phyloP scores from a whole-genome alignment of 2,797 vertebrate species.

The Carduelis carduelis region DNA sequence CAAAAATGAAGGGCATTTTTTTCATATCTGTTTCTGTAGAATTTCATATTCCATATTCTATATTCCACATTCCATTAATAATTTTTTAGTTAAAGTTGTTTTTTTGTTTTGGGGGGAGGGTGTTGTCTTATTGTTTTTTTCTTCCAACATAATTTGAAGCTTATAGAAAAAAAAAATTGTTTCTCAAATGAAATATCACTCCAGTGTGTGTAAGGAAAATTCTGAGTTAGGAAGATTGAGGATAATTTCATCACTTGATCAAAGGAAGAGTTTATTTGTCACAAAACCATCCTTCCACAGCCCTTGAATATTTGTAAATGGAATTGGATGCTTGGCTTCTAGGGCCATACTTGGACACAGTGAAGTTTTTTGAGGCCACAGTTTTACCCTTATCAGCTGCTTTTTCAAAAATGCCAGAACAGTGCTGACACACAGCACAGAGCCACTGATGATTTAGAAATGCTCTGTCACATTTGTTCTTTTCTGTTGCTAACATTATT shows the following conservation, averaged over 20 bases:
- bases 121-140: neutral
- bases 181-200: neutral
- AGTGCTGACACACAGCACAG: neutral
- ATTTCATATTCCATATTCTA: neutral
- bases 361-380: neutral
- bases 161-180: neutral
- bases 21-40: neutral
- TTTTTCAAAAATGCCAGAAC: neutral
- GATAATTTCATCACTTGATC: neutral
- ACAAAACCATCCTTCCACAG: neutral
- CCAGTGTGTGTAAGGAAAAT: neutral
- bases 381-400: neutral
- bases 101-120: neutral
- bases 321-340: neutral
- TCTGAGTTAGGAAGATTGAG: neutral
- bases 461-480: neutral
- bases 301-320: neutral
- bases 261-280: neutral
- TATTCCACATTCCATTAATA: neutral
- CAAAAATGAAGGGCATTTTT: neutral
- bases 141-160: neutral
- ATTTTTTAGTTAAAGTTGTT: neutral
- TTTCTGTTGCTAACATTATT: neutral
- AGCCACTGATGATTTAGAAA: neutral
- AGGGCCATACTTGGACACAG: accelerated